Base-by-base conservation (phyloP, 2,113 vertebrate species). In the Notothenia rossii region DNA sequence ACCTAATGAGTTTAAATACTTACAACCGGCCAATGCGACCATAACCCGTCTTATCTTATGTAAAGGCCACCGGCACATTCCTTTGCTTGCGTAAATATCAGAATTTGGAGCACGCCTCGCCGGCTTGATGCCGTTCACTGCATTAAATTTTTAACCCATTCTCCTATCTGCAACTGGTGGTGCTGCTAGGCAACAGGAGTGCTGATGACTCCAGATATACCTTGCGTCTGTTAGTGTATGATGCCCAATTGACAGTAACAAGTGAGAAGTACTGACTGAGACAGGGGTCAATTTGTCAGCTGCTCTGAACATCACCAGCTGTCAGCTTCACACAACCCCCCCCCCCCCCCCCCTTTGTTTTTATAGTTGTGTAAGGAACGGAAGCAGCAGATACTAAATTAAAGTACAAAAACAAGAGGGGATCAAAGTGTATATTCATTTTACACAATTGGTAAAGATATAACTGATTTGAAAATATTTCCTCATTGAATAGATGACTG, bases 171-270 rank as follows among this genome's bases (percentile, higher is more conserved):
- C 77, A 88, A 59, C 76, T 74, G 64, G 72, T 63, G 84, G 72
- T 80, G 91, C 90, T 92, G 88, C 91, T 86, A 90, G 84, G 94
- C 91, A 94, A 95, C 92, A 89, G 56, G 70, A 75, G 11, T 77
- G 25, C 70, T 59, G 83, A 65, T 79, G 72, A 78, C 73, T 88
- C 76, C 50, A 51, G 63, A 81, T 88, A 82, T 81, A 88, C 59
- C 79, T 86, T 74, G 40, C 15, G 60, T 85, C 76, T 70, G 48
- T 85, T 63, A 11, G 12, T 72, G 64, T 58, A 71, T n/a, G 22
- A 80, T 50, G 62, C 2, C 60, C 69, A 67, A 88, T 85, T 82
- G 89, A 69, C 71, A 68, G 3, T 36, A 66, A 83, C 56, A 55
- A 20, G 72, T n/a, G 51, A 59, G 59, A 72, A 56, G 51, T 70